phyloP scores from a whole-genome alignment of 2,888 invertebrate species.

The Brenthis ino region DNA sequence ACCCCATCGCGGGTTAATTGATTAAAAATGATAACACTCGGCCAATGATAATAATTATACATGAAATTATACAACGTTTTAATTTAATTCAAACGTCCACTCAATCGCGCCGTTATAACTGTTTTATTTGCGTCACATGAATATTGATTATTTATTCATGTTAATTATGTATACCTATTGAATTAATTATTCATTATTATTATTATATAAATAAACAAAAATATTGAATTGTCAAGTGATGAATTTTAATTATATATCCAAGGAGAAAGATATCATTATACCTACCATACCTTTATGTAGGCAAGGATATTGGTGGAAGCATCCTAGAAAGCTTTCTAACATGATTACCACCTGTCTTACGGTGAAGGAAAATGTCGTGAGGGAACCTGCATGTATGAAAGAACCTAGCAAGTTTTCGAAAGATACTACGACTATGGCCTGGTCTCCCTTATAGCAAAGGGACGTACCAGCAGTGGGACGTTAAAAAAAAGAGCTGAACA shows the following conservation, averaged over 20 bases:
- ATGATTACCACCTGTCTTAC: no score
- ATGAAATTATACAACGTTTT: conserved; percentile 27
- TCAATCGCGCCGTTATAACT: conserved; percentile 34
- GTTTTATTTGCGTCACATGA: conserved; percentile 32
- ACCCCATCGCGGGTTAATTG: conserved; percentile 33
- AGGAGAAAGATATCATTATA: no score
- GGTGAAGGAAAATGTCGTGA: no score
- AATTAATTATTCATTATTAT: conserved; percentile 22
- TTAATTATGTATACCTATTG: conserved; percentile 18
- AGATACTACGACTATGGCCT: no score
- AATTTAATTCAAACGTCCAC: conserved; percentile 31
- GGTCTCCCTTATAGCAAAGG: no score
- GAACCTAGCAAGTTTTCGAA: no score
- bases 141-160: conserved; percentile 31
- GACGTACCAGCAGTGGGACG: no score
- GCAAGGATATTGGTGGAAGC: no score
- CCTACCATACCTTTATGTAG: no score
- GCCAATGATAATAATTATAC: conserved; percentile 11
- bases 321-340: no score
- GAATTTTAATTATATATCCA: conserved; percentile 8
- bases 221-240: conserved; percentile 14
- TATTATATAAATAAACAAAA: conserved; percentile 14
- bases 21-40: conserved; percentile 30
- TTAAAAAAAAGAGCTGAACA: no score
- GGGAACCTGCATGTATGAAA: no score